These are phyloP conservation scores for Philopotamus ludificatus DNA, from an alignment of 1,140 invertebrate genomes.

Conservation along the genomic window DNA sequence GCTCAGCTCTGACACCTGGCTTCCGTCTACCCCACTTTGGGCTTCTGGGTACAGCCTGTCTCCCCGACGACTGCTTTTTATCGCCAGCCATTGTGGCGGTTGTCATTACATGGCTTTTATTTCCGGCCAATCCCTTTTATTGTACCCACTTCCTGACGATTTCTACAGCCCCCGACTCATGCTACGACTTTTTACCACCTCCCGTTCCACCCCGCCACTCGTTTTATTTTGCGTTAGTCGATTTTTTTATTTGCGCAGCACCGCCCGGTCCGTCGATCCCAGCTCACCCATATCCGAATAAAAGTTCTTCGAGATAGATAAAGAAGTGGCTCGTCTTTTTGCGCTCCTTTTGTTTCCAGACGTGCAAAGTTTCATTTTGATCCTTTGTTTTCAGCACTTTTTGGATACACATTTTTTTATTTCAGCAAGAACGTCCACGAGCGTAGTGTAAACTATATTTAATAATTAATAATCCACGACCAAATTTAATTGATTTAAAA, in stretches of 20 bases:
- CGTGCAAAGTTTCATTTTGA: constrained; percentile 41
- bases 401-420: constrained; percentile 32
- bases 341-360: constrained; percentile 34
- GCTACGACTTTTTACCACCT: not conserved
- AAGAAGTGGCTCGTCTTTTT: constrained; percentile 30
- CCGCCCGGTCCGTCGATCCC: constrained; percentile 31
- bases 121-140: constrained; percentile 42
- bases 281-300: constrained; percentile 23
- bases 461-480: no score
- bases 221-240: constrained; percentile 42
- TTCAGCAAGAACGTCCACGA: no score
- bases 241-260: constrained; percentile 38
- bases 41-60: no score
- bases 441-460: no score
- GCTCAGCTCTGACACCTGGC: constrained; percentile 1
- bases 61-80: constrained; percentile 11
- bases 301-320: constrained; percentile 37
- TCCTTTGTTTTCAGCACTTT: constrained; percentile 41
- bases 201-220: constrained; percentile 7
- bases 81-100: constrained; percentile 34
- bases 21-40: not conserved
- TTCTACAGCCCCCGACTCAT: not conserved
- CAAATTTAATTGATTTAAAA: no score
- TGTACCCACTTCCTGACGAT: constrained; percentile 30
- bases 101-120: constrained; percentile 43